phyloP scores from a whole-genome alignment of 2,113 vertebrate species.

The Dicaeum eximium region DNA sequence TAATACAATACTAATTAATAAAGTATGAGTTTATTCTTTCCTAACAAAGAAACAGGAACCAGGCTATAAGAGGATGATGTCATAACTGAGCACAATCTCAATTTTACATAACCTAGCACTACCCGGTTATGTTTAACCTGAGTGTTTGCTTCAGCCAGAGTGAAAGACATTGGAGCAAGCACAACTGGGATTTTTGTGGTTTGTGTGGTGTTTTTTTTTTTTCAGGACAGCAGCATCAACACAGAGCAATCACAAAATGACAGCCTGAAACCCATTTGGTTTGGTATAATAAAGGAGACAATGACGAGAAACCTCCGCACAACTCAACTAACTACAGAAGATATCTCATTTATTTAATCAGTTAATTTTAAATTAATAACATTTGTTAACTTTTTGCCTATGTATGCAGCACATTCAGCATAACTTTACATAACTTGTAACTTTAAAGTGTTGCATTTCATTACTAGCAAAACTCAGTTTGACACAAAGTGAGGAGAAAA shows the following conservation, averaged over 20 bases:
- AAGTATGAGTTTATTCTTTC: background rate
- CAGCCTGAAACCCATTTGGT: background rate
- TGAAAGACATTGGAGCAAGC: background rate
- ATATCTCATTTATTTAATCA: slow-evolving; percentile 59
- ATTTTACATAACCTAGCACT: background rate
- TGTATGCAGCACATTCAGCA: slow-evolving; percentile 49
- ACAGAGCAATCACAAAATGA: background rate
- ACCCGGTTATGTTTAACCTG: rapidly evolving
- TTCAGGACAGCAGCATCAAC: background rate
- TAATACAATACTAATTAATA: background rate
- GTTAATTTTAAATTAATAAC: slow-evolving; percentile 54
- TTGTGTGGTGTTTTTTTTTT: background rate
- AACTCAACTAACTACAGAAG: slow-evolving; percentile 60
- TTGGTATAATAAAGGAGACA: background rate
- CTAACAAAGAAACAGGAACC: background rate
- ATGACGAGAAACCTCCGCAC: background rate
- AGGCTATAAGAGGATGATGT: background rate
- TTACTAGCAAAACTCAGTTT: slow-evolving; percentile 11
- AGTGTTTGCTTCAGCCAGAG: background rate
- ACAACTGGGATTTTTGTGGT: background rate
- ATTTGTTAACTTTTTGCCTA: slow-evolving; percentile 50
- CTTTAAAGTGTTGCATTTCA: slow-evolving; percentile 30
- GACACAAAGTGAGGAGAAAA: background rate
- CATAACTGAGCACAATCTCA: background rate
- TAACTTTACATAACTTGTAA: slow-evolving; percentile 23